These are phyloP conservation scores for Lepidochrysops patricia DNA, from an alignment of 2,888 invertebrate genomes.

Conservation along the genomic window DNA sequence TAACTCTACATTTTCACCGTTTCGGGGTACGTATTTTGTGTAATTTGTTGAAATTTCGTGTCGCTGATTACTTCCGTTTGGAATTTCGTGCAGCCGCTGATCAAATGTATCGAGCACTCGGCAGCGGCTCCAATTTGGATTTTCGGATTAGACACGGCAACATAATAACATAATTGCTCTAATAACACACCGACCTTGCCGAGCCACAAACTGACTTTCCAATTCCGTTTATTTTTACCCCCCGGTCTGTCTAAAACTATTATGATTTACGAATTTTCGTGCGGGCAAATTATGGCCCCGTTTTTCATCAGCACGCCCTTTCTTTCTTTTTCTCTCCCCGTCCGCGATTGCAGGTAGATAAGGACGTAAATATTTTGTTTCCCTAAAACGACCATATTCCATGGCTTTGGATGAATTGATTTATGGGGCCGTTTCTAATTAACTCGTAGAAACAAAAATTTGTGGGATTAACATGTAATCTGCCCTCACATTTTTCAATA, in stretches of 20 bases:
- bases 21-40: constrained; percentile 45
- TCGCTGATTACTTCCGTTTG: constrained; percentile 74
- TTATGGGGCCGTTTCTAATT: constrained; percentile 63
- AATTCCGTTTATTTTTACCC: constrained; percentile 70
- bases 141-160: constrained; percentile 74
- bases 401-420: constrained; percentile 55
- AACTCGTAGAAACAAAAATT: constrained; percentile 55
- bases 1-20: constrained; percentile 36
- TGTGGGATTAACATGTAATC: constrained; percentile 63
- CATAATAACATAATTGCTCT: constrained; percentile 75
- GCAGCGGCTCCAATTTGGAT: constrained; percentile 74
- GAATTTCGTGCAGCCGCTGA: constrained; percentile 73
- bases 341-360: constrained; percentile 36
- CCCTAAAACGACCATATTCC: constrained; percentile 52
- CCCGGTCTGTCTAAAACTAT: constrained; percentile 70
- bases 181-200: constrained; percentile 66
- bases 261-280: constrained; percentile 74
- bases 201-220: constrained; percentile 74
- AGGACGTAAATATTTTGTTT: constrained; percentile 51
- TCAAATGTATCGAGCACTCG: constrained; percentile 71
- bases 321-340: constrained; percentile 45
- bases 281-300: constrained; percentile 67
- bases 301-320: constrained; percentile 49
- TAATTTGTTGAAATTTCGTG: constrained; percentile 67
- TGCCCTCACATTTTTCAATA: constrained; percentile 45